phyloP scores from a whole-genome alignment of 2,888 invertebrate genomes.

The Mechanitis mazaeus region DNA sequence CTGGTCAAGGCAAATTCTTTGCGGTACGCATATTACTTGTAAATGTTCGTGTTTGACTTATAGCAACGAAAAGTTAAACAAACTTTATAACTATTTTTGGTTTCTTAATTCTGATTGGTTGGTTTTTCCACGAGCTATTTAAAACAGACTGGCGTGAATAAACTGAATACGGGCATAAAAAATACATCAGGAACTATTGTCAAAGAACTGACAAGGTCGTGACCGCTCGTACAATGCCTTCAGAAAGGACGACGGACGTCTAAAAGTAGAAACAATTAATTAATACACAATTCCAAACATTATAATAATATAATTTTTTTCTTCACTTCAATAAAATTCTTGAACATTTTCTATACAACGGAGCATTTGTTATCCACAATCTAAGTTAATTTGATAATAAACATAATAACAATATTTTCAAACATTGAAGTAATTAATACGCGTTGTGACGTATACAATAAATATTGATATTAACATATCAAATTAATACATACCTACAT shows the following conservation, averaged over 20 bases:
- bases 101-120: constrained; percentile 46
- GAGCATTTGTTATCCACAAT: too few relatives aligned
- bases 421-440: too few relatives aligned
- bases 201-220: constrained; percentile 62
- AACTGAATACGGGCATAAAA: constrained; percentile 55
- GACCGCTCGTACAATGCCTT: constrained; percentile 64
- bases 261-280: neutral
- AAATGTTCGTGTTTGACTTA: constrained; percentile 23
- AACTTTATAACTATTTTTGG: constrained; percentile 8
- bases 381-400: too few relatives aligned
- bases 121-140: constrained; percentile 51
- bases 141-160: constrained; percentile 54
- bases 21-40: constrained; percentile 27
- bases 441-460: too few relatives aligned
- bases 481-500: too few relatives aligned
- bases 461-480: too few relatives aligned
- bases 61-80: constrained; percentile 7
- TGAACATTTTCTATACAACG: too few relatives aligned
- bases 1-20: constrained; percentile 59
- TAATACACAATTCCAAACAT: neutral
- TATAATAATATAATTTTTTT: too few relatives aligned
- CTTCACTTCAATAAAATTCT: too few relatives aligned
- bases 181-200: constrained; percentile 49
- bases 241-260: constrained; percentile 32
- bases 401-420: too few relatives aligned